These are phyloP conservation scores for Torymus auratus DNA, from an alignment of 2,888 invertebrate genomes.

Conservation along the genomic window DNA sequence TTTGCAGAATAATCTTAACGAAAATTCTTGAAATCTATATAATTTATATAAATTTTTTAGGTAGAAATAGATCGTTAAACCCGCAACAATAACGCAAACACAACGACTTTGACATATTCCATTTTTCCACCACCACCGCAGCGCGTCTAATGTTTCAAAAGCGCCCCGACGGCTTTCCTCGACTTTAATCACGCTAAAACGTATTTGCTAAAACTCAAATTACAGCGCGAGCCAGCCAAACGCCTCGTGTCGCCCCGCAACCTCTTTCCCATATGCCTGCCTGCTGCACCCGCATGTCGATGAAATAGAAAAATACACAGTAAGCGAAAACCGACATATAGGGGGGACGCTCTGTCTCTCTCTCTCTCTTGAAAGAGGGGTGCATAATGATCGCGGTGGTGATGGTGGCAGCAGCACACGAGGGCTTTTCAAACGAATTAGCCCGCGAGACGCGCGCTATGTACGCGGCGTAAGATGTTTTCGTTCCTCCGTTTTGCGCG, in stretches of 20 bases:
- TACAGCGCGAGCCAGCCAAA: neutral
- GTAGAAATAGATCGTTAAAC: too few relatives aligned
- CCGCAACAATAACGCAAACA: too few relatives aligned
- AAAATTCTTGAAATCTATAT: too few relatives aligned
- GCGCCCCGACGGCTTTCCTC: too few relatives aligned
- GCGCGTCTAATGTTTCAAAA: too few relatives aligned
- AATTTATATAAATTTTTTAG: too few relatives aligned
- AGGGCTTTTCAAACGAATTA: conserved; percentile 49
- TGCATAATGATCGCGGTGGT: conserved; percentile 19
- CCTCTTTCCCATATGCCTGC: neutral
- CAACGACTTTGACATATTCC: too few relatives aligned
- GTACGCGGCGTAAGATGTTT: conserved; percentile 29
- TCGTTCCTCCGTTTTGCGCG: conserved; percentile 8
- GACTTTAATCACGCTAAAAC: too few relatives aligned
- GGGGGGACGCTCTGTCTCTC: neutral
- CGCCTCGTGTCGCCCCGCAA: too few relatives aligned
- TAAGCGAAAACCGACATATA: neutral
- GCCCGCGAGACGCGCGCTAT: neutral
- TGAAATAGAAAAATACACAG: neutral
- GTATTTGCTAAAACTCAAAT: too few relatives aligned
- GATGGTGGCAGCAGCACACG: neutral
- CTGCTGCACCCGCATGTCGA: neutral
- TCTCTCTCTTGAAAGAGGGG: conserved; percentile 16
- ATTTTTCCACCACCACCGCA: too few relatives aligned
- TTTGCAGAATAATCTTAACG: too few relatives aligned